phyloP scores from a whole-genome alignment of 2,113 vertebrate species.

The Myxocyprinus asiaticus region DNA sequence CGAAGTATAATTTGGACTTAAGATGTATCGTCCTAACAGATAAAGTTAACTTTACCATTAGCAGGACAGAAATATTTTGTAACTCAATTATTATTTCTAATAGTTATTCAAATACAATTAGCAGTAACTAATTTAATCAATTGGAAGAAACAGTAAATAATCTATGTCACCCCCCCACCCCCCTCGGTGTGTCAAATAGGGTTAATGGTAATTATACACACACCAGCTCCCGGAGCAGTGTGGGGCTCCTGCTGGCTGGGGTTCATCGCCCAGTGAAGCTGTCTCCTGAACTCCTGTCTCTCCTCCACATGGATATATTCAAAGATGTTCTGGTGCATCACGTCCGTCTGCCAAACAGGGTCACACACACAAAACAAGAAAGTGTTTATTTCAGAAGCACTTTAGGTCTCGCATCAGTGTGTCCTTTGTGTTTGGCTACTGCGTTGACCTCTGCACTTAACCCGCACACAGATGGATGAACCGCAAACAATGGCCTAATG shows the following conservation, averaged over 20 bases:
- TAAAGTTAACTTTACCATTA: no score
- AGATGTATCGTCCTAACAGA: no score
- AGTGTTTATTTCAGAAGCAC: background rate
- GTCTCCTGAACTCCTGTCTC: slow-evolving; percentile 82
- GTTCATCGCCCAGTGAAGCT: slow-evolving; percentile 90
- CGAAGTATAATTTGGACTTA: no score
- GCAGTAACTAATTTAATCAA: no score
- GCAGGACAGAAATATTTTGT: no score
- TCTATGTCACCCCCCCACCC: no score
- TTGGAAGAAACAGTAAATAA: background rate
- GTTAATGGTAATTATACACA: slow-evolving; percentile 41
- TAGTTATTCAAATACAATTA: no score
- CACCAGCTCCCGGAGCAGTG: slow-evolving; percentile 61
- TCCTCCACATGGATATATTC: slow-evolving; percentile 91
- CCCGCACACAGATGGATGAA: slow-evolving; percentile 29
- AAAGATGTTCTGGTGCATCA: slow-evolving; percentile 88
- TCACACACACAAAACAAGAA: slow-evolving; percentile 17
- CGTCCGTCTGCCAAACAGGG: slow-evolving; percentile 77
- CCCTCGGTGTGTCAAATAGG: background rate
- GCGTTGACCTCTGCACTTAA: slow-evolving; percentile 39
- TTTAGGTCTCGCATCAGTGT: slow-evolving; percentile 34
- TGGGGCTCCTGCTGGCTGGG: slow-evolving; percentile 68
- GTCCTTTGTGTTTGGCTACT: slow-evolving; percentile 40
- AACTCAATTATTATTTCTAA: no score
- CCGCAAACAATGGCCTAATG: no score